A percentile compares a stretch with the other conserved stretches of the same genome.
Conservation (phyloP, 2,888 invertebrate species). For the Xanthorhoe designata region DNA sequence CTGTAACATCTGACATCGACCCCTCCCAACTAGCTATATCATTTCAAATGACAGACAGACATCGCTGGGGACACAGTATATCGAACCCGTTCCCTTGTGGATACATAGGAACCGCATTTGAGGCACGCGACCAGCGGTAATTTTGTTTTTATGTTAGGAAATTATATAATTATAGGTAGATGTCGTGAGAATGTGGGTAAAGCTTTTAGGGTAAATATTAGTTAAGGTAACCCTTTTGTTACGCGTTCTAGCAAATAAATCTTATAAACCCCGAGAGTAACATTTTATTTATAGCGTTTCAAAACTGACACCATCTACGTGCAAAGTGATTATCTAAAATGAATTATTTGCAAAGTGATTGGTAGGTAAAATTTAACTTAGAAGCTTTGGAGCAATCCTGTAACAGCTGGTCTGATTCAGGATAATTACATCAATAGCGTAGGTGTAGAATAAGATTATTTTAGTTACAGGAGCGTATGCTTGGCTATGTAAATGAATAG, state of each 20-base stretch:
- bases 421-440: too few relatives aligned
- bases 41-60: constrained; percentile 41
- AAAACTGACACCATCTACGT: too few relatives aligned
- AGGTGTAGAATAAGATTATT: too few relatives aligned
- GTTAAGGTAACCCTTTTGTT: constrained; percentile 15
- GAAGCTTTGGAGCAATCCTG: too few relatives aligned
- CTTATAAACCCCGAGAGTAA: neutral
- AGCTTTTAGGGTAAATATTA: constrained; percentile 29
- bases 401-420: too few relatives aligned
- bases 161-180: constrained; percentile 47
- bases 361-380: too few relatives aligned
- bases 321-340: too few relatives aligned
- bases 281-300: neutral
- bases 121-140: constrained; percentile 53
- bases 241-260: neutral
- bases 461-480: too few relatives aligned
- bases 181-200: constrained; percentile 35
- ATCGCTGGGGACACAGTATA: constrained; percentile 55
- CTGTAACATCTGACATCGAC: constrained; percentile 36
- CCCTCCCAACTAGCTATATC: constrained; percentile 36
- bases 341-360: too few relatives aligned
- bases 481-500: too few relatives aligned
- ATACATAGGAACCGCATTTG: constrained; percentile 73
- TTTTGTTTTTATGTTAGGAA: constrained; percentile 38
- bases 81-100: constrained; percentile 63